Evolutionary conservation across 2,113 vertebrate species (phyloP), one percentile per base, ranked within the genome.

Genomic region (Phrynocephalus versicolor): DNA sequence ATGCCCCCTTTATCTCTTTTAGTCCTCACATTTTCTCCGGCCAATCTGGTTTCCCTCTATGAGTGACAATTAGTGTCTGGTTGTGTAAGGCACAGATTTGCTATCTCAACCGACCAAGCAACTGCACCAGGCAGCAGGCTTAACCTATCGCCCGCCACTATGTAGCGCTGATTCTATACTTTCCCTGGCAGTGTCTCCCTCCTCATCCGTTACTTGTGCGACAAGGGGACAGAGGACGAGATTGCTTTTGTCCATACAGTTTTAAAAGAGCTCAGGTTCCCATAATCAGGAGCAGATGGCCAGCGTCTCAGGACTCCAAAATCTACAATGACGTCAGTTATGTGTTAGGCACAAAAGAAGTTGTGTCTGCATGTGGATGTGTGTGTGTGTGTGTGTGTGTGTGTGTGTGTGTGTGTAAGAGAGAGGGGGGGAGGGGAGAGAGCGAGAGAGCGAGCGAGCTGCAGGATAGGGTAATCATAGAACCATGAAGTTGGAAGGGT

Each of bases 211-310:
- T 58, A 19, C 27, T 58, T 6, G 19, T 30, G 27, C 35, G 25
- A 12, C 27, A 51, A 41, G 76, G 64, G 58, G 51, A 71, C 30
- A 79, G 84, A 58, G 57, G 51, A 79, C 65, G 86, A 79, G 41
- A 84, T 41, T 67, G 60, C 85, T 84, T 85, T 67, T 21, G 82
- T 76, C 82, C 2, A 30, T 25, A 30, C 87, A 75, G 90, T 92
- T 93, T 93, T 91, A 93, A 94, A n/a, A 90, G 89, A 89, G 94
- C 91, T 94, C 94, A 93, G 92, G 90, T 89, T 93, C 89, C 89
- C 27, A 23, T 94, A 95, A 94, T 93, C 94, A 94, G 90, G 83
- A 94, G 91, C 94, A 95, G 94, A 94, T 94, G 94, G 94, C 92
- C 65, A 0, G 87, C 86, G 92, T 92, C 88, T 92, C 89, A 91